Percentiles rank a stretch among this genome's conserved stretches.
phyloP scores from a whole-genome alignment of 2,888 invertebrate genomes.

The Stegana nigrithorax region DNA sequence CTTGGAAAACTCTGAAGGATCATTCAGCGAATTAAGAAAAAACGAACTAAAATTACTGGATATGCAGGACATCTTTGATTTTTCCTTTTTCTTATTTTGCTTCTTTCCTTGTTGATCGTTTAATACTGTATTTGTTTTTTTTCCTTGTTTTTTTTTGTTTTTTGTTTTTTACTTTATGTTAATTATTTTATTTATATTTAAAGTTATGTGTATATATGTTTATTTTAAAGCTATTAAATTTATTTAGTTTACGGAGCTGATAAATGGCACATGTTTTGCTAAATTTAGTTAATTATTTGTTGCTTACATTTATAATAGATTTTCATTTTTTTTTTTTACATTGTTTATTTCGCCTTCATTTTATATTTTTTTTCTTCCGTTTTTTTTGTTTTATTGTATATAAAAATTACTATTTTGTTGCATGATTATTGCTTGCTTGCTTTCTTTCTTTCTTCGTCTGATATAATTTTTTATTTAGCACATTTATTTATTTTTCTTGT shows the following conservation, averaged over 20 bases:
- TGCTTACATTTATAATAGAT: background rate
- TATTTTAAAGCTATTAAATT: constrained; percentile 12
- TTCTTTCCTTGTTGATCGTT: constrained; percentile 22
- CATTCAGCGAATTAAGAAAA: constrained; percentile 67
- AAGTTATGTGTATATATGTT: background rate
- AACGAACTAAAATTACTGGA: constrained; percentile 69
- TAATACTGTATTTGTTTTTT: too few relatives aligned
- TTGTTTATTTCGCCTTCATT: background rate
- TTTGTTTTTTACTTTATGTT: constrained; percentile 17
- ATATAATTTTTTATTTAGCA: constrained; percentile 14
- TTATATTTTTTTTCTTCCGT: constrained; percentile 12
- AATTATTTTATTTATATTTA: constrained; percentile 10
- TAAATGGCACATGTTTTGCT: constrained; percentile 19
- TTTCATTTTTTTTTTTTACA: background rate
- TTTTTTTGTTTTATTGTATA: constrained; percentile 15
- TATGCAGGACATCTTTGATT: constrained; percentile 67
- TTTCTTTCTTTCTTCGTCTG: too few relatives aligned
- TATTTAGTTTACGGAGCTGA: constrained; percentile 11
- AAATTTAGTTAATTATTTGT: too few relatives aligned
- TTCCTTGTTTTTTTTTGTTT: constrained; percentile 8
- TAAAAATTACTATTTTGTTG: background rate
- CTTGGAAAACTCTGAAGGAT: constrained; percentile 68
- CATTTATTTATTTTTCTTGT: constrained; percentile 14
- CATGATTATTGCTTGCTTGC: too few relatives aligned
- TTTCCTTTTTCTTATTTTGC: constrained; percentile 24